Base-by-base conservation (phyloP, 2,797 vertebrate species). In the Siniperca undulata region DNA sequence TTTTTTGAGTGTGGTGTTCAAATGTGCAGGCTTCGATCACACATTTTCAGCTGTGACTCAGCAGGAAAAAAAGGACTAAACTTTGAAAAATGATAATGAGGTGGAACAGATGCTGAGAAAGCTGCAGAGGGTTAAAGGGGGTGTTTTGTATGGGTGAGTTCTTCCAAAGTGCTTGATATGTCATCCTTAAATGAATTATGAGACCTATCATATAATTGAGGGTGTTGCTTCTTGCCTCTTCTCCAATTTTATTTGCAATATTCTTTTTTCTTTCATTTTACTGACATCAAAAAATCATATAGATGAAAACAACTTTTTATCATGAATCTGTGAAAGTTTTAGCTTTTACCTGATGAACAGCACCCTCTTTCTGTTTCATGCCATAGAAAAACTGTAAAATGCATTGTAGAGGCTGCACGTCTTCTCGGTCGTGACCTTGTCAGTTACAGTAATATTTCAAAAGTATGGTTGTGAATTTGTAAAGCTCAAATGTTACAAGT, bases 1-100 rank as follows among this genome's bases (percentile, higher is more conserved):
- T 38, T 30, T 36, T 7, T 22, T 20, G 13, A 19, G 42, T n/a
- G 67, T 24, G 50, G 22, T 61, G 48, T 50, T 52, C 0, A 68
- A 64, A 66, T 38, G 34, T 59, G 69, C 65, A 27, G 34, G 4
- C 22, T 34, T 67, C 36, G 50, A 14, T 70, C 66, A 75, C 46
- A 70, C 77, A 2, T 69, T 60, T 12, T 64, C 9, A 58, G 50
- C 16, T 48, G 36, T 81, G 69, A 85, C n/a, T 64, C 69, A 71
- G 61, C 60, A 80, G 53, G 36, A 30, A 55, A 66, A 61, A 70
- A 76, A 19, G 1, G 6, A 27, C 8, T 46, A 69, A 2, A 70
- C 7, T 50, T 72, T 71, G 0, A 42, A 70, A 62, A 74, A 67
- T 34, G 20, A 36, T 53, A 22, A 34, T 56, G 2, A 68, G 30